Evolutionary conservation across 2,888 invertebrate genomes (phyloP).

Genomic region (Protodeltote pygarga): DNA sequence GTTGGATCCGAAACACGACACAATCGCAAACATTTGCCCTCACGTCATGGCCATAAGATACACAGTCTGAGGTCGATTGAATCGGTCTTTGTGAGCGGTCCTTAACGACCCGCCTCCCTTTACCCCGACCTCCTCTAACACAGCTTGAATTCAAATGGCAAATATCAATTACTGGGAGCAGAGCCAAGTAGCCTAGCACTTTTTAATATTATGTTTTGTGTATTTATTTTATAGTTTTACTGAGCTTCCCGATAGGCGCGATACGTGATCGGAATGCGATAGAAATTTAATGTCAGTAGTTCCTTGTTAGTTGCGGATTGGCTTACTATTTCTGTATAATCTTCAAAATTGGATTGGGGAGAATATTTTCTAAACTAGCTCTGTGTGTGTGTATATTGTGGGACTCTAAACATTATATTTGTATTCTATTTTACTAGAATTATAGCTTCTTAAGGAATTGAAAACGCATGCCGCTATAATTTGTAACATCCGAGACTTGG

Average conservation of each 20-base stretch:
- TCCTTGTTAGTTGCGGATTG: slow-evolving; percentile 32
- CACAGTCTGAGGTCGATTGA: slow-evolving; percentile 65
- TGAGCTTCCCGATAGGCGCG: slow-evolving; percentile 37
- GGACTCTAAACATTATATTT: too few relatives aligned
- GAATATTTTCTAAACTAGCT: slow-evolving; percentile 8
- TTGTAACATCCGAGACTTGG: slow-evolving; percentile 10
- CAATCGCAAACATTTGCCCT: slow-evolving; percentile 59
- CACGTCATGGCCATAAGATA: slow-evolving; percentile 67
- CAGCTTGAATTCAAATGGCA: slow-evolving; percentile 74
- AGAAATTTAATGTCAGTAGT: slow-evolving; percentile 29
- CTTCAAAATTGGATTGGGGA: slow-evolving; percentile 18
- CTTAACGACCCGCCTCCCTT: slow-evolving; percentile 55
- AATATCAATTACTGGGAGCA: slow-evolving; percentile 70
- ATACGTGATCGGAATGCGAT: slow-evolving; percentile 42
- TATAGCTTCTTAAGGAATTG: too few relatives aligned
- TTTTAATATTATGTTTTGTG: slow-evolving; percentile 50
- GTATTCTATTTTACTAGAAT: too few relatives aligned
- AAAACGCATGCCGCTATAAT: too few relatives aligned
- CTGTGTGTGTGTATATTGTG: neutral
- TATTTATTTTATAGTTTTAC: slow-evolving; percentile 52
- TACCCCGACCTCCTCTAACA: slow-evolving; percentile 47
- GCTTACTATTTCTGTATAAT: slow-evolving; percentile 24
- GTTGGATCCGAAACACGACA: slow-evolving; percentile 45
- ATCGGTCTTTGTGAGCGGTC: slow-evolving; percentile 63
- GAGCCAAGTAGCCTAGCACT: slow-evolving; percentile 30